Evolutionary conservation across 2,113 vertebrate genomes (phyloP).

Genomic region (Monarcha castaneiventris): DNA sequence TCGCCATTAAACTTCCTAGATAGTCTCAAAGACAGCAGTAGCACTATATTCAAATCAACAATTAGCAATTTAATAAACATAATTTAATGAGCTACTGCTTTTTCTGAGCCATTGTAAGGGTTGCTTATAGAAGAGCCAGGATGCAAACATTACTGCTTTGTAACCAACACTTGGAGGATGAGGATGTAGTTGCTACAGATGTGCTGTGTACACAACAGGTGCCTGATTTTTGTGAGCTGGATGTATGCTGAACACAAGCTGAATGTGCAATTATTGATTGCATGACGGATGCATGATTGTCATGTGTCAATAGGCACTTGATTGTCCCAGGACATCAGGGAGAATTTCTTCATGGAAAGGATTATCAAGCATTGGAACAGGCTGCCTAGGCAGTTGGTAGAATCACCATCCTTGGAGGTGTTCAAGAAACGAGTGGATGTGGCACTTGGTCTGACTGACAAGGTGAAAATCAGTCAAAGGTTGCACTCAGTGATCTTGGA

Average conservation of each 20-base stretch:
- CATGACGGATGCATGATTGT: fast-evolving
- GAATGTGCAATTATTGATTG: not conserved
- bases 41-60: not conserved
- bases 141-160: not conserved
- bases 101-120: not conserved
- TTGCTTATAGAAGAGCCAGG: not conserved
- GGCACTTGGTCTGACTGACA: too few species aligned
- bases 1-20: not conserved
- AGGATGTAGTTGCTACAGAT: not conserved
- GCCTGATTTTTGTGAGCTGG: not conserved
- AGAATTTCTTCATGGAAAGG: not conserved
- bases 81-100: not conserved
- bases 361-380: not conserved
- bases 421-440: not conserved
- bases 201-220: fast-evolving
- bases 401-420: not conserved
- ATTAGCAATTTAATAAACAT: not conserved
- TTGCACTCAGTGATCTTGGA: not conserved
- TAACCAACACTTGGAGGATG: fast-evolving
- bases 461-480: not conserved
- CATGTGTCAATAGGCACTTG: fast-evolving
- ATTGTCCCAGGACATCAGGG: not conserved
- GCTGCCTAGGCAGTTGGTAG: not conserved
- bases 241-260: not conserved
- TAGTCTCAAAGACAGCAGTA: not conserved